Evolutionary conservation across 2,797 vertebrate species (phyloP).

Genomic region (Nyctalus aviator): DNA sequence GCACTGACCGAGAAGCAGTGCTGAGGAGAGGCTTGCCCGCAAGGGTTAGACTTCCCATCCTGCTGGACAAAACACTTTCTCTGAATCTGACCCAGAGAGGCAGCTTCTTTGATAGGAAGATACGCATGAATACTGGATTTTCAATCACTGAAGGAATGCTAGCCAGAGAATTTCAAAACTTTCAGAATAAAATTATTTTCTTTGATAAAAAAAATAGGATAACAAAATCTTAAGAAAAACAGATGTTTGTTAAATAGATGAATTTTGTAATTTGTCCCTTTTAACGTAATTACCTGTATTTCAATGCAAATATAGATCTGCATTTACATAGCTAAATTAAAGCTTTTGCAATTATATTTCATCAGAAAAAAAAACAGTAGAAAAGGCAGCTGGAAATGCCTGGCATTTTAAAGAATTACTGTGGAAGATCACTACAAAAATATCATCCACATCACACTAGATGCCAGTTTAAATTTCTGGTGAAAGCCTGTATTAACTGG

Average conservation of each 20-base stretch:
- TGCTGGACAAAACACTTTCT: conserved; percentile 8
- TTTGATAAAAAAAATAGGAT: background rate
- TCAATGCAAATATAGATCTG: conserved; percentile 28
- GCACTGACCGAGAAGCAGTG: background rate
- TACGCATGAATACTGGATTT: background rate
- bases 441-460: background rate
- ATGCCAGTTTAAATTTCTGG: background rate
- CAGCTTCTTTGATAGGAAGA: background rate
- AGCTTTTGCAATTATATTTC: conserved; percentile 28
- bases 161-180: conserved; percentile 37
- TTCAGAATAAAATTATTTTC: conserved; percentile 37
- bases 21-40: background rate
- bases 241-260: conserved; percentile 6
- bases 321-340: conserved; percentile 32
- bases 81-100: background rate
- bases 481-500: background rate
- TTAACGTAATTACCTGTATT: conserved; percentile 55
- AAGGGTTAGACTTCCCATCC: background rate
- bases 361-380: background rate
- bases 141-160: background rate
- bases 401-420: conserved; percentile 13
- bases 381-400: background rate
- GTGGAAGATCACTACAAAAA: background rate
- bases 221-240: conserved; percentile 45
- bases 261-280: conserved; percentile 36